A percentile compares a stretch with the other conserved stretches of the same genome.
phyloP scores from a whole-genome alignment of 2,888 invertebrate species.

The Philaethria dido region DNA sequence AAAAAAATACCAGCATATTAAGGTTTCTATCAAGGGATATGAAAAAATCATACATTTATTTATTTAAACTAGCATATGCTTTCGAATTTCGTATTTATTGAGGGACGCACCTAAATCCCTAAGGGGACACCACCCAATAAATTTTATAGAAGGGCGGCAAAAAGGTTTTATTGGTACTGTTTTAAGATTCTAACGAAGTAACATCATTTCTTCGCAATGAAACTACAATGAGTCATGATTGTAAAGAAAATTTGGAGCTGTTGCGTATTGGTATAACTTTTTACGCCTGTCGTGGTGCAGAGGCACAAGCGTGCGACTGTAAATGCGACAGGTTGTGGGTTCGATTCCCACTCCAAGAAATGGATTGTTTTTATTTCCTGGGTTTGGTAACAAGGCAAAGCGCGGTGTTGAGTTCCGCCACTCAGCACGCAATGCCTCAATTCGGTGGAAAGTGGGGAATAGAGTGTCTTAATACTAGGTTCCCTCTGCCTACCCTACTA shows the following conservation, averaged over 20 bases:
- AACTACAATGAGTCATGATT: neutral
- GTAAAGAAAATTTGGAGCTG: neutral
- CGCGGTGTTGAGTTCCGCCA: too few relatives aligned
- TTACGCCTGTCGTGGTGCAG: too few relatives aligned
- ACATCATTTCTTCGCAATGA: slow-evolving; percentile 4
- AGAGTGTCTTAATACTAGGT: too few relatives aligned
- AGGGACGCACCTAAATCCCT: slow-evolving; percentile 26
- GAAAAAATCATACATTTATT: slow-evolving; percentile 25
- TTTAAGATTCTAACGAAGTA: slow-evolving; percentile 31
- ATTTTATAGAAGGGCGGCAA: slow-evolving; percentile 55
- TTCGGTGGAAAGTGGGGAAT: too few relatives aligned
- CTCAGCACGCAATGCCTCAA: too few relatives aligned
- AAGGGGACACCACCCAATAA: slow-evolving; percentile 49
- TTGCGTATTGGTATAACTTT: neutral
- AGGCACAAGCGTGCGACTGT: too few relatives aligned
- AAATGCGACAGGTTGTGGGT: too few relatives aligned
- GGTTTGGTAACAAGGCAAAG: too few relatives aligned
- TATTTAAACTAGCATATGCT: slow-evolving; percentile 31
- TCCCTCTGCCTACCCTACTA: too few relatives aligned
- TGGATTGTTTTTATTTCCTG: too few relatives aligned
- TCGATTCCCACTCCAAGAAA: too few relatives aligned
- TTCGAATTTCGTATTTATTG: slow-evolving; percentile 39
- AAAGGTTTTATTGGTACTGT: slow-evolving; percentile 51
- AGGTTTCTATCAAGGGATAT: slow-evolving; percentile 15
- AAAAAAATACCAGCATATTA: neutral